phyloP scores from a whole-genome alignment of 2,888 invertebrate species.

The Xanthia icteritia region DNA sequence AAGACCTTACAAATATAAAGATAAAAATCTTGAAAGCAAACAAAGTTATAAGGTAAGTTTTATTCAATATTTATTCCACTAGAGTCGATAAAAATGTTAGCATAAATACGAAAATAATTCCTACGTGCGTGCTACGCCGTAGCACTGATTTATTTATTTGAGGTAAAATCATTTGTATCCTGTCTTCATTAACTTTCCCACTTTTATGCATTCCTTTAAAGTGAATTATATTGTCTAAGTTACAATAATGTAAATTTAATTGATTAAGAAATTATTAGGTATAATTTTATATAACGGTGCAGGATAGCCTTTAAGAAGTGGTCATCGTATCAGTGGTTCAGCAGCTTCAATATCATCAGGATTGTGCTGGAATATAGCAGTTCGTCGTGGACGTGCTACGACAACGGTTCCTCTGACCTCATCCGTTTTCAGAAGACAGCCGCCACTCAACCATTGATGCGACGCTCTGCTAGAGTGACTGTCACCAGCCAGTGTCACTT shows the following conservation, averaged over 20 bases:
- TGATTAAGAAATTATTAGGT: background rate
- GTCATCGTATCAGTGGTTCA: background rate
- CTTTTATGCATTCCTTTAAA: background rate
- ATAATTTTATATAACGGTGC: too few relatives aligned
- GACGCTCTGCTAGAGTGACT: too few relatives aligned
- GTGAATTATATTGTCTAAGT: background rate
- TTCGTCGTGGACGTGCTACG: too few relatives aligned
- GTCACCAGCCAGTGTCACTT: background rate
- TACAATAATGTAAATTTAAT: background rate
- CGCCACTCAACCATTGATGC: too few relatives aligned
- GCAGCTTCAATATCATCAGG: too few relatives aligned
- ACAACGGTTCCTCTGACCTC: too few relatives aligned
- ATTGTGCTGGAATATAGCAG: too few relatives aligned
- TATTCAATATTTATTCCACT: background rate
- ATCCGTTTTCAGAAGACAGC: too few relatives aligned
- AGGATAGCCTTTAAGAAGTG: background rate
- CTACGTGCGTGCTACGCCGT: conserved; percentile 49
- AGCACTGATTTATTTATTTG: conserved; percentile 17
- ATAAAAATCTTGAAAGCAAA: background rate
- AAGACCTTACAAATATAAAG: too few relatives aligned
- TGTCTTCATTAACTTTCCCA: conserved; percentile 7
- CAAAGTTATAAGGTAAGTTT: background rate
- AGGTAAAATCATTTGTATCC: conserved; percentile 19
- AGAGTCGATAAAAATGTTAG: conserved; percentile 11
- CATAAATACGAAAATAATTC: conserved; percentile 11